These are phyloP conservation scores for Helogale parvula DNA, from an alignment of 2,113 vertebrate genomes.

Conservation along the genomic window DNA sequence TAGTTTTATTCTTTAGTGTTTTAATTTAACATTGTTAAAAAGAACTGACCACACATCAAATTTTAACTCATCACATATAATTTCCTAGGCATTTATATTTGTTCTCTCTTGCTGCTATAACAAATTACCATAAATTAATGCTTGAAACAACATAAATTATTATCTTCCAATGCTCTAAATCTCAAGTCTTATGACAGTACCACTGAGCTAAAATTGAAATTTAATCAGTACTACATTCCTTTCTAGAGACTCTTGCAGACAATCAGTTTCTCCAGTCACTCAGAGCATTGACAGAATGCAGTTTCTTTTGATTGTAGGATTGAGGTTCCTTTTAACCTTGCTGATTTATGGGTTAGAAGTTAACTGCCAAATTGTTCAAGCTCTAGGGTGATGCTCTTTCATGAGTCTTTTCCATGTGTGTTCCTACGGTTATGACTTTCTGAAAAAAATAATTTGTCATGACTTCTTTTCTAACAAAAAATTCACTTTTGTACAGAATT, in stretches of 20 bases:
- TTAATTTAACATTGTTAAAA: neutral
- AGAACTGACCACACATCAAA: neutral
- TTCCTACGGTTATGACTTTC: neutral
- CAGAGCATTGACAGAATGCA: neutral
- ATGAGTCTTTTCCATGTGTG: neutral
- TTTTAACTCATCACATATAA: neutral
- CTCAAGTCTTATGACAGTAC: neutral
- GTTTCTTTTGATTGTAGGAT: neutral
- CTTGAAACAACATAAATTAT: neutral
- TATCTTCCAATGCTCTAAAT: neutral
- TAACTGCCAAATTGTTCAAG: neutral
- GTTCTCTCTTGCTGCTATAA: neutral
- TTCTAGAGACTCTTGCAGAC: neutral
- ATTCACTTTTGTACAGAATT: neutral
- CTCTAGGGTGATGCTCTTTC: neutral
- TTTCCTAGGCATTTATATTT: neutral
- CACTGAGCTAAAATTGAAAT: neutral
- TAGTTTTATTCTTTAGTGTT: neutral
- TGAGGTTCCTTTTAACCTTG: neutral
- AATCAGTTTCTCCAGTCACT: neutral
- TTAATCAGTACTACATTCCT: neutral
- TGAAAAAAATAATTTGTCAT: neutral
- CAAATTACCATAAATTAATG: neutral
- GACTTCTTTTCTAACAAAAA: neutral
- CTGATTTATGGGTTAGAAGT: neutral